A percentile compares a stretch with the other conserved stretches of the same genome.
Conservation (phyloP, 2,888 invertebrate species). For the Macaria liturata region DNA sequence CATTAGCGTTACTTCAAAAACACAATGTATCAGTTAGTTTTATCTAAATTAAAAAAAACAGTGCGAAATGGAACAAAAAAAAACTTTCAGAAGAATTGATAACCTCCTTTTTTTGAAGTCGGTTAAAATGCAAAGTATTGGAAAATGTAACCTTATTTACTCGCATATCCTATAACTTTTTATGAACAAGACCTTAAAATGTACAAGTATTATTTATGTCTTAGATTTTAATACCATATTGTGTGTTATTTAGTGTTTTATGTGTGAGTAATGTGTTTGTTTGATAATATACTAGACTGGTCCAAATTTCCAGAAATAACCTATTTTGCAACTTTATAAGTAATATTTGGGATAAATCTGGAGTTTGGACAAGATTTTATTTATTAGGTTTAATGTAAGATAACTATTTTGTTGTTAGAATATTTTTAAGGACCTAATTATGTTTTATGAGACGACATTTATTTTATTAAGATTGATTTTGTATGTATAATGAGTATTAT, state of each 20-base stretch:
- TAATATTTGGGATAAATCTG: too few species aligned
- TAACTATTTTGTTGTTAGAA: too few species aligned
- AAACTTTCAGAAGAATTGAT: background rate
- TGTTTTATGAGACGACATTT: too few species aligned
- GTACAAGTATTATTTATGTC: conserved; percentile 12
- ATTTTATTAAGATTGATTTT: too few species aligned
- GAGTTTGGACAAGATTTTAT: too few species aligned
- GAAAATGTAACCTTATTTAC: too few species aligned
- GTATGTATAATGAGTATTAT: background rate
- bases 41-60: too few species aligned
- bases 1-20: too few species aligned
- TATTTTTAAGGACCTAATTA: too few species aligned
- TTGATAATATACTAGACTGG: background rate
- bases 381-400: too few species aligned
- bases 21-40: too few species aligned
- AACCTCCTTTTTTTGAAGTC: background rate
- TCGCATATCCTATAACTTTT: background rate
- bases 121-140: background rate
- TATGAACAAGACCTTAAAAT: background rate
- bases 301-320: background rate
- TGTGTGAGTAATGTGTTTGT: background rate
- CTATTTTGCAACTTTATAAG: background rate
- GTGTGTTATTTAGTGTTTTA: conserved; percentile 8
- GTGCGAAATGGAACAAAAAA: too few species aligned
- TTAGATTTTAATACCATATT: conserved; percentile 15